These are phyloP conservation scores for Heliocidaris erythrogramma DNA, from an alignment of 35 echinoderm and acorn worm species.

Conservation along the genomic window DNA sequence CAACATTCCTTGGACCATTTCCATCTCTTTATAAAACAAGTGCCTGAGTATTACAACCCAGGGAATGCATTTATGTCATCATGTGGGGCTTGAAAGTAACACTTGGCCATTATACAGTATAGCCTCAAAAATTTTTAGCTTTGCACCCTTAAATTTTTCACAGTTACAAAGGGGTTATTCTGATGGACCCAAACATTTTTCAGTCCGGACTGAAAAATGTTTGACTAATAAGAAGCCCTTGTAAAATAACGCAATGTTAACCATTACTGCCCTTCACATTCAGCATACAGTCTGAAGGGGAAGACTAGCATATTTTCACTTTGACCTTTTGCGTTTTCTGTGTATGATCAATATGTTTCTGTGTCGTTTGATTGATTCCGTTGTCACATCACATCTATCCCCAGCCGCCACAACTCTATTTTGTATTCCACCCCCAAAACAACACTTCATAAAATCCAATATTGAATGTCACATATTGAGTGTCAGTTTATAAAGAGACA, in stretches of 20 bases:
- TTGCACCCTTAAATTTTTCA: too few relatives aligned
- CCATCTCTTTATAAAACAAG: background rate
- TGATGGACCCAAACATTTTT: too few relatives aligned
- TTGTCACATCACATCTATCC: background rate
- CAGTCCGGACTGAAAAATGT: too few relatives aligned
- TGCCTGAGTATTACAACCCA: background rate
- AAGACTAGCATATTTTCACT: background rate
- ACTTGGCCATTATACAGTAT: too few relatives aligned
- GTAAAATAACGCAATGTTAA: too few relatives aligned
- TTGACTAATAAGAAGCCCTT: too few relatives aligned
- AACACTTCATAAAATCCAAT: background rate
- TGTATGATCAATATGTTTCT: constrained; percentile 11
- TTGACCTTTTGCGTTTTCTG: background rate
- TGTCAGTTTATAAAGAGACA: background rate
- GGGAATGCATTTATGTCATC: too few relatives aligned
- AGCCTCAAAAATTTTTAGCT: too few relatives aligned
- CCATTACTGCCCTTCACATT: too few relatives aligned
- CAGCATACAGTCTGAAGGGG: background rate
- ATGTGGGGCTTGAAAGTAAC: too few relatives aligned
- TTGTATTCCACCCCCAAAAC: background rate
- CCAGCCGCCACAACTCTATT: background rate
- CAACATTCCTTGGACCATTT: background rate
- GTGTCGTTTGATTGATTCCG: background rate
- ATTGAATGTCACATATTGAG: constrained; percentile 3
- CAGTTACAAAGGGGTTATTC: too few relatives aligned